phyloP scores from a whole-genome alignment of 2,113 vertebrate species.

The Alectura lathami region DNA sequence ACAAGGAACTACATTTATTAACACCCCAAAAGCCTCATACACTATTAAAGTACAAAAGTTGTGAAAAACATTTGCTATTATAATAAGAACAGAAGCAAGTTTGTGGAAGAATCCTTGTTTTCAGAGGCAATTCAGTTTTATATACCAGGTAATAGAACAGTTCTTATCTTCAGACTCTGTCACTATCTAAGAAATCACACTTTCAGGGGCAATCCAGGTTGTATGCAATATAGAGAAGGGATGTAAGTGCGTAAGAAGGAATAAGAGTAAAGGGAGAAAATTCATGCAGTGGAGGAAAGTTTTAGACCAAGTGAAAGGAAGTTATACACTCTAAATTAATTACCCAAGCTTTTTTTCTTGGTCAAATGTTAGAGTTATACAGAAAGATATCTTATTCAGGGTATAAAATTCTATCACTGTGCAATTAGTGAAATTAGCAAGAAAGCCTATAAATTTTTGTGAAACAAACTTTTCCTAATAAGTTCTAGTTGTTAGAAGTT shows the following conservation, averaged over 20 bases:
- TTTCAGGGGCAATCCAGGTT: neutral
- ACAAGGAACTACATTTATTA: neutral
- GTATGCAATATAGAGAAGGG: neutral
- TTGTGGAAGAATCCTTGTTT: neutral
- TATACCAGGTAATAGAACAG: neutral
- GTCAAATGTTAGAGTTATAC: neutral
- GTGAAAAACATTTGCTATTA: neutral
- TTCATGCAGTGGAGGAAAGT: neutral
- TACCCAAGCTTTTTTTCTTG: neutral
- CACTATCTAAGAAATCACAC: neutral
- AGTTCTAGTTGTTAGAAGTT: conserved; percentile 19
- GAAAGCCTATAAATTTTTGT: conserved; percentile 24
- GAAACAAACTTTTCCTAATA: conserved; percentile 31
- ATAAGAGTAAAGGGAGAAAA: neutral
- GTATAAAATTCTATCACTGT: neutral
- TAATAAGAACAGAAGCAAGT: neutral
- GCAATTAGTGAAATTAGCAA: neutral
- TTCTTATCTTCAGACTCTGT: neutral
- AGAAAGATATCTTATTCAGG: neutral
- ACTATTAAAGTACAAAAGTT: neutral
- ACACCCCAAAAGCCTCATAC: accelerated
- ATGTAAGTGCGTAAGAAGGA: neutral
- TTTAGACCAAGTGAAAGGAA: neutral
- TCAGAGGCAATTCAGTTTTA: neutral
- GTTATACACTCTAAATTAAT: conserved; percentile 13